These are phyloP conservation scores for Theretra japonica DNA, from an alignment of 2,888 invertebrate species.

Conservation along the genomic window DNA sequence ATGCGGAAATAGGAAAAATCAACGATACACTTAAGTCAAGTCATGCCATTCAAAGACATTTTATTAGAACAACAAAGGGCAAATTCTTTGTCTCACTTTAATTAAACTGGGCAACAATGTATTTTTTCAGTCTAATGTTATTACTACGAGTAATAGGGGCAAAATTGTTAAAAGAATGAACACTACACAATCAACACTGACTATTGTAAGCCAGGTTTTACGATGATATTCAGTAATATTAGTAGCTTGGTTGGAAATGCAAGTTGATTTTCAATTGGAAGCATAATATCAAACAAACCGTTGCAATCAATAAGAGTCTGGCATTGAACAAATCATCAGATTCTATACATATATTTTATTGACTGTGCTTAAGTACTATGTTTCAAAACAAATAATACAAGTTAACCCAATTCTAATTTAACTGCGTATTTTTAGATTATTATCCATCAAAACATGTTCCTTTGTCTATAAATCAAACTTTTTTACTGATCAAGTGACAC, in stretches of 20 bases:
- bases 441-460: slow-evolving; percentile 23
- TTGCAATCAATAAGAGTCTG: too few species aligned
- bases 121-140: not conserved
- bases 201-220: too few species aligned
- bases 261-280: too few species aligned
- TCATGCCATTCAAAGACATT: slow-evolving; percentile 31
- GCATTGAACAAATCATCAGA: too few species aligned
- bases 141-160: not conserved
- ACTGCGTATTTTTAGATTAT: slow-evolving; percentile 5
- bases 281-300: too few species aligned
- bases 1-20: slow-evolving; percentile 46
- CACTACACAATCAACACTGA: too few species aligned
- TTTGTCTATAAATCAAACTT: slow-evolving; percentile 17
- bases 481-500: slow-evolving; percentile 8
- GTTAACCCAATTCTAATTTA: not conserved
- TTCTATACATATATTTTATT: too few species aligned
- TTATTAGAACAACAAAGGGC: slow-evolving; percentile 24
- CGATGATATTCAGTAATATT: too few species aligned
- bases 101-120: slow-evolving; percentile 5
- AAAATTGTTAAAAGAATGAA: too few species aligned
- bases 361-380: too few species aligned
- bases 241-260: too few species aligned
- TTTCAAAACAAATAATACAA: too few species aligned
- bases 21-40: slow-evolving; percentile 26
- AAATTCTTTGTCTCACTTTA: slow-evolving; percentile 9